Evolutionary conservation across 1,140 invertebrate species (phyloP).

Genomic region (Ephestia elutella): DNA sequence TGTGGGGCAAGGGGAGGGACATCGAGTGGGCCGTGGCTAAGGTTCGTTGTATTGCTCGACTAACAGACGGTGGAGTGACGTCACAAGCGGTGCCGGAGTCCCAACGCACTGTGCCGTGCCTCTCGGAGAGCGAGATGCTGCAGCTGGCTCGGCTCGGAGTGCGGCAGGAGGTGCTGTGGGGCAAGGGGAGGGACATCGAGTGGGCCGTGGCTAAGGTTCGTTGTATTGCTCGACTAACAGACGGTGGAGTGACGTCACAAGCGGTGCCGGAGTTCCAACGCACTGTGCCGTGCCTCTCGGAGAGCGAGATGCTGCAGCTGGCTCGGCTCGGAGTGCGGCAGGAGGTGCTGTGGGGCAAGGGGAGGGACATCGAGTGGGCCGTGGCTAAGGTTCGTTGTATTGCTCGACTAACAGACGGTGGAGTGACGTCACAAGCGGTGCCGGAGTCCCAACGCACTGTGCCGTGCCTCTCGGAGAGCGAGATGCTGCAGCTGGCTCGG

Average conservation of each 20-base stretch:
- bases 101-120: conserved; percentile 65
- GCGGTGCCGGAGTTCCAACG: conserved; percentile 59
- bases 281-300: conserved; percentile 70
- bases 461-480: conserved; percentile 72
- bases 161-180: conserved; percentile 78
- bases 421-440: conserved; percentile 41
- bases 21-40: conserved; percentile 82
- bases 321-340: conserved; percentile 76
- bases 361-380: conserved; percentile 87
- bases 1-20: conserved; percentile 81
- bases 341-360: conserved; percentile 78
- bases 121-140: conserved; percentile 72
- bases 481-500: conserved; percentile 72
- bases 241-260: conserved; percentile 42
- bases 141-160: conserved; percentile 75
- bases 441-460: conserved; percentile 47
- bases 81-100: conserved; percentile 51
- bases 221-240: too few relatives aligned
- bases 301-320: conserved; percentile 69
- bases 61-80: conserved; percentile 35
- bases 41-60: too few relatives aligned
- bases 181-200: conserved; percentile 83
- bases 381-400: conserved; percentile 63
- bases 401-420: too few relatives aligned
- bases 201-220: conserved; percentile 78